Percentiles rank a stretch among this genome's conserved stretches.
These are phyloP conservation scores for Neotoxoptera formosana DNA, from an alignment of 1,140 invertebrate genomes.

Conservation along the genomic window DNA sequence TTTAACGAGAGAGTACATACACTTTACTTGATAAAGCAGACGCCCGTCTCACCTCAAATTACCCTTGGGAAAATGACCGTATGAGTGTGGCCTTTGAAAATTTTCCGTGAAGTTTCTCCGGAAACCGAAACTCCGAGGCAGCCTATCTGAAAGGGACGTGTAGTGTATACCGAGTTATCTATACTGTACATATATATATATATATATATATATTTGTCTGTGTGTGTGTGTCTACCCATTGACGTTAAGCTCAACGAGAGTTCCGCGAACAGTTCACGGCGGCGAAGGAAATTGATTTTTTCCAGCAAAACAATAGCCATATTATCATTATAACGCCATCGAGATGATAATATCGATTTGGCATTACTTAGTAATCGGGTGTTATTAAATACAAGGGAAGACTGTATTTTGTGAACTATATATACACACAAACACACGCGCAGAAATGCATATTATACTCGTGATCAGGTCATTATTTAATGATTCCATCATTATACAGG, in stretches of 20 bases:
- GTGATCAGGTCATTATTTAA: not conserved
- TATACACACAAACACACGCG: not conserved
- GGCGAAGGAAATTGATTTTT: not conserved
- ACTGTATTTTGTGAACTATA: not conserved
- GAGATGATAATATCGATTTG: not conserved
- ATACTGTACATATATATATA: not conserved
- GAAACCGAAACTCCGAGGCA: not conserved
- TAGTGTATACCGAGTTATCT: not conserved
- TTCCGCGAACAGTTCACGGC: not conserved
- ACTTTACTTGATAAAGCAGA: not conserved
- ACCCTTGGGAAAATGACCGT: not conserved
- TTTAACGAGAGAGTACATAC: not conserved
- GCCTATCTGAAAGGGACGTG: not conserved
- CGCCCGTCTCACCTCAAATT: not conserved
- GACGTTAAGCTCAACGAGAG: not conserved
- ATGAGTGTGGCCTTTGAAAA: not conserved
- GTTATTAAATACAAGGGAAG: not conserved
- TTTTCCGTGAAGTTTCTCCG: not conserved
- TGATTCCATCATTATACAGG: not conserved
- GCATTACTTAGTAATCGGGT: not conserved
- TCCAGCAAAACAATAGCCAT: not conserved
- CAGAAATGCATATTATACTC: not conserved
- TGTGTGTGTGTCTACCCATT: not conserved
- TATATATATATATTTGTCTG: not conserved
- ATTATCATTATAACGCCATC: not conserved